Base-by-base conservation (phyloP, 64 coral and sea anemone species). In the Hydrozoanthus tunicans region DNA sequence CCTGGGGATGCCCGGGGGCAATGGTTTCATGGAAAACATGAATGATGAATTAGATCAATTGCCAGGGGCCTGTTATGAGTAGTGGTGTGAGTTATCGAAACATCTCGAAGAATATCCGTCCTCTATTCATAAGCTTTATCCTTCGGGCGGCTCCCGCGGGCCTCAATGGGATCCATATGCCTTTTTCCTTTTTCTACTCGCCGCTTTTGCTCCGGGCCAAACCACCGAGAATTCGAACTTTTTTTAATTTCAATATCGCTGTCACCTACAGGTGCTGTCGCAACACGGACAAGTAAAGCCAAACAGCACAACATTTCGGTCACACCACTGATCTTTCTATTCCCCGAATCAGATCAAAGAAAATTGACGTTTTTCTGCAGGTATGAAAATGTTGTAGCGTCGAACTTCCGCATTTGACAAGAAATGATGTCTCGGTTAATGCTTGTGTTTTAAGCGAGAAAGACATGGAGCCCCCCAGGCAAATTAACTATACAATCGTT, bases 31-130 rank as follows among this genome's bases (percentile, higher is more conserved):
- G 53, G 78, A 80, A 80, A 79, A 62, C 78, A 62, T 80, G 78
- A 61, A 24, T 60, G 78, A 80, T 58, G 27, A 80, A 80, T 80
- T 57, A 25, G n/a, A 62, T 32, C 11, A 9, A 80, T 55, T 12
- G 78, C 58, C 78, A 80, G 78, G 12, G 57, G 78, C 78, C 20
- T 80, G 56, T 80, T 80, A 59, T 20, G 20, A 20, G 20, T 80
- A 80, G 23, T 80, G 79, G 79, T 58, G 58, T 55, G 79, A 81
- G 53, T 59, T 81, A 81, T 81, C 79, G 79, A 81, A 81, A 81
- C 20, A 81, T 81, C 79, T 81, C 79, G 79, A 81, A 62, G n/a
- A 11, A 81, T 32, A 81, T 81, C 79, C 79, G 79, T 62, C 12
- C 23, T 5, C 20, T 62, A 24, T 81, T 81, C 79, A 81, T 25